These are phyloP conservation scores for Agrilus planipennis DNA, from an alignment of 1,140 invertebrate genomes.

Conservation along the genomic window DNA sequence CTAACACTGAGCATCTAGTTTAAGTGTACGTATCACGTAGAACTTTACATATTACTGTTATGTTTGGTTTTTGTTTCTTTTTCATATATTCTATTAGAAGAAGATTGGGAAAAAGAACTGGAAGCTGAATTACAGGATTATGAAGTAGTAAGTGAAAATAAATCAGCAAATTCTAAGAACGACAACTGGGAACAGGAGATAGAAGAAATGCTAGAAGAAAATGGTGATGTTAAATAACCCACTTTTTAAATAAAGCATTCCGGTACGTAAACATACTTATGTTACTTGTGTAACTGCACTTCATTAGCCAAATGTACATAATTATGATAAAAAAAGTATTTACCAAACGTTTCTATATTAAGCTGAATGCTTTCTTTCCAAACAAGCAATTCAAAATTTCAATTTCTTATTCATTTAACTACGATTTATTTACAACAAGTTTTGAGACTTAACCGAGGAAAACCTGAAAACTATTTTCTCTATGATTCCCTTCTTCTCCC, in stretches of 20 bases:
- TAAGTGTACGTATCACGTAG: constrained; percentile 6
- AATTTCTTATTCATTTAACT: too few relatives aligned
- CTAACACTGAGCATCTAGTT: too few relatives aligned
- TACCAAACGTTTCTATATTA: neutral
- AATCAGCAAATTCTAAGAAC: constrained; percentile 21
- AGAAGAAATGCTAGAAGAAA: constrained; percentile 30
- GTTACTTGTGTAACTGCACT: constrained; percentile 5
- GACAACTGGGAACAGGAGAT: constrained; percentile 30
- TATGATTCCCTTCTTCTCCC: too few relatives aligned
- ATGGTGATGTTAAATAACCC: constrained; percentile 27
- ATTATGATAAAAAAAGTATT: neutral
- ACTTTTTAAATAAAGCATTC: constrained; percentile 5
- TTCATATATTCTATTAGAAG: constrained; percentile 42
- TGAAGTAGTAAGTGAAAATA: constrained; percentile 60
- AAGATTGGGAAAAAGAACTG: constrained; percentile 88
- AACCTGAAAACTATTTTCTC: too few relatives aligned
- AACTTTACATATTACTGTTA: constrained; percentile 4
- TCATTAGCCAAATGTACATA: constrained; percentile 8
- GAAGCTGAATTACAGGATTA: constrained; percentile 87
- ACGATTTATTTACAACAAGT: too few relatives aligned
- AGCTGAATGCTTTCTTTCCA: neutral
- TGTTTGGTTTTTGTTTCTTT: constrained; percentile 14
- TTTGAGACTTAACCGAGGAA: too few relatives aligned
- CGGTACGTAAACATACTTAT: constrained; percentile 4
- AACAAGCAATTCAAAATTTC: too few relatives aligned